phyloP scores from a whole-genome alignment of 2,113 vertebrate species.

The Pluvianellus socialis region DNA sequence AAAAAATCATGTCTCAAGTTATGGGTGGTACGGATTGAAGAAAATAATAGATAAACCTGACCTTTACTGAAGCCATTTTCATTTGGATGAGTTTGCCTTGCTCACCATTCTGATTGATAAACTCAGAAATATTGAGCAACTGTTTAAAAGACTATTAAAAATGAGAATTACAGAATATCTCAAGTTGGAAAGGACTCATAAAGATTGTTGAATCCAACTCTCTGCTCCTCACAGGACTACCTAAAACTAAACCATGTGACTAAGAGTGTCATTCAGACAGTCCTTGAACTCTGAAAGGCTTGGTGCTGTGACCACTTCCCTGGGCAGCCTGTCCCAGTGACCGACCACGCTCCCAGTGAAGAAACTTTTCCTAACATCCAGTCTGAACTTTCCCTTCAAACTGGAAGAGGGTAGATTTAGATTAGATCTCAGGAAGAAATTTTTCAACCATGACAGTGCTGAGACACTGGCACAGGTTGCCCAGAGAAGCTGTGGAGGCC shows the following conservation, averaged over 20 bases:
- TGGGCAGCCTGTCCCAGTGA: not conserved
- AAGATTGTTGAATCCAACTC: not conserved
- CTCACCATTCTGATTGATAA: not conserved
- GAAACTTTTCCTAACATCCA: not conserved
- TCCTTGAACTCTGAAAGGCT: not conserved
- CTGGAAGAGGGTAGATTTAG: too few relatives aligned
- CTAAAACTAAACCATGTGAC: not conserved
- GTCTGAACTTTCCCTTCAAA: not conserved
- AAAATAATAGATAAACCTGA: not conserved
- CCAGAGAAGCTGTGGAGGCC: too few relatives aligned
- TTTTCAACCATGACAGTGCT: too few relatives aligned
- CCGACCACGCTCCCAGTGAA: not conserved
- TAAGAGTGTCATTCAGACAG: accelerated
- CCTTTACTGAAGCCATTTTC: not conserved
- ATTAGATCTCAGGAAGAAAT: too few relatives aligned
- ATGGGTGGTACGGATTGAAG: not conserved
- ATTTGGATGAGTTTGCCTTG: not conserved
- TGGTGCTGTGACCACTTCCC: not conserved
- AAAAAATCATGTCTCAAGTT: not conserved
- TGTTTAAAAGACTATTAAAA: not conserved
- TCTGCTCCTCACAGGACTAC: not conserved
- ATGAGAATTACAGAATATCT: not conserved
- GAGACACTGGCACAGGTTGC: too few relatives aligned
- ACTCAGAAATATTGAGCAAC: not conserved
- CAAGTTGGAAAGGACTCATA: not conserved